Conservation (phyloP, 2,113 vertebrate genomes). For the Martes martes region DNA sequence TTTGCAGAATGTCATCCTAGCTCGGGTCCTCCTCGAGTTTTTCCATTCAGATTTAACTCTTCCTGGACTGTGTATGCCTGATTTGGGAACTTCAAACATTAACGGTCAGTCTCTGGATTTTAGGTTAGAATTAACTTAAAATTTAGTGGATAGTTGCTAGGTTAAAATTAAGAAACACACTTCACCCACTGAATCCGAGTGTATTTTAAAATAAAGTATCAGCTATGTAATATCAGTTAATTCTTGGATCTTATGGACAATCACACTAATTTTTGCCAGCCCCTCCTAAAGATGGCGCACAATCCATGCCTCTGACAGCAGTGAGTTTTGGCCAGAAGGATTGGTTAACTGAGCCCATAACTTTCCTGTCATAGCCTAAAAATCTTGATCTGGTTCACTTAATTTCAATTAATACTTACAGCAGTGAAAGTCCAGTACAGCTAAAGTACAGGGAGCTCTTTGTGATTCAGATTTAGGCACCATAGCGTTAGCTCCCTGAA, state of each 20-base stretch:
- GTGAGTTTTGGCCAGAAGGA: background rate
- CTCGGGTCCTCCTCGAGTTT: background rate
- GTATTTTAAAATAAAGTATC: background rate
- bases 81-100: background rate
- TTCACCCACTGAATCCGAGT: background rate
- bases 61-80: background rate
- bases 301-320: background rate
- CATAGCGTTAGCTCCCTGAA: background rate
- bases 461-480: background rate
- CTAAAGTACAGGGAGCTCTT: background rate
- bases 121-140: background rate
- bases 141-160: background rate
- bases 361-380: background rate
- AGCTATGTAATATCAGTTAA: background rate
- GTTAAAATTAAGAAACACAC: background rate
- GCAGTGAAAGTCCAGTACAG: background rate
- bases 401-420: conserved; percentile 44
- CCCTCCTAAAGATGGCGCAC: background rate
- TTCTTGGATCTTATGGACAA: background rate
- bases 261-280: background rate
- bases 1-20: background rate
- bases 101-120: background rate
- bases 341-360: background rate
- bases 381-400: conserved; percentile 27
- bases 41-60: background rate